phyloP scores from a whole-genome alignment of 2,888 invertebrate species.

The Tortricodes alternella region DNA sequence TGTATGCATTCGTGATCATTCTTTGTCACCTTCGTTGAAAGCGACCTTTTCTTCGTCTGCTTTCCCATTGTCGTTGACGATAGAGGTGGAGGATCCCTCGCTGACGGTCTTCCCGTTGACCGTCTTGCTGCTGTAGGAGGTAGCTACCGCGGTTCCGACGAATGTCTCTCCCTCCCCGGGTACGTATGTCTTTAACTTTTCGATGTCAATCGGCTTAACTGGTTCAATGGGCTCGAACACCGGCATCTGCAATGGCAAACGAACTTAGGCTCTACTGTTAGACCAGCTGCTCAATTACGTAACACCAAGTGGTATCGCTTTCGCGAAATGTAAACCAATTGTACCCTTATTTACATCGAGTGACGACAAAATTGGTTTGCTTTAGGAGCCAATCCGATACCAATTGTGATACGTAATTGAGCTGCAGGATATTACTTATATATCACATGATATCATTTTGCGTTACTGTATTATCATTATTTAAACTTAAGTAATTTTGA shows the following conservation, averaged over 20 bases:
- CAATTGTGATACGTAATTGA: too few species aligned
- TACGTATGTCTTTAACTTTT: conserved; percentile 22
- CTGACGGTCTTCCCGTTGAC: conserved; percentile 61
- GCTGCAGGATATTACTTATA: too few species aligned
- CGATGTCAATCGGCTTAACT: conserved; percentile 1
- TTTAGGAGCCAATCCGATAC: too few species aligned
- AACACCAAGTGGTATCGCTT: too few species aligned
- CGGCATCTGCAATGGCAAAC: not conserved
- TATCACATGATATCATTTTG: too few species aligned
- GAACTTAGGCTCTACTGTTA: too few species aligned
- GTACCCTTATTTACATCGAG: too few species aligned
- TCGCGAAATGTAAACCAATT: too few species aligned
- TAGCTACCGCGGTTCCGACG: conserved; percentile 30
- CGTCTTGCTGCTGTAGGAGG: not conserved
- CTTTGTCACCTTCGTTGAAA: conserved; percentile 14
- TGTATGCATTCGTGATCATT: not conserved
- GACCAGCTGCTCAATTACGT: too few species aligned
- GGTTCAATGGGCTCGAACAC: conserved; percentile 24
- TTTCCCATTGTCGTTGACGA: conserved; percentile 86
- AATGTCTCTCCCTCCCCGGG: conserved; percentile 35
- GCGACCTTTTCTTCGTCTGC: conserved; percentile 44
- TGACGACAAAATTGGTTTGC: too few species aligned
- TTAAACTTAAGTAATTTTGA: too few species aligned
- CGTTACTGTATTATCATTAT: too few species aligned
- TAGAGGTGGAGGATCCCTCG: conserved; percentile 77